Evolutionary conservation across 2,113 vertebrate genomes (phyloP), one percentile per base, ranked within the genome.

Genomic region (Diglossa brunneiventris): DNA sequence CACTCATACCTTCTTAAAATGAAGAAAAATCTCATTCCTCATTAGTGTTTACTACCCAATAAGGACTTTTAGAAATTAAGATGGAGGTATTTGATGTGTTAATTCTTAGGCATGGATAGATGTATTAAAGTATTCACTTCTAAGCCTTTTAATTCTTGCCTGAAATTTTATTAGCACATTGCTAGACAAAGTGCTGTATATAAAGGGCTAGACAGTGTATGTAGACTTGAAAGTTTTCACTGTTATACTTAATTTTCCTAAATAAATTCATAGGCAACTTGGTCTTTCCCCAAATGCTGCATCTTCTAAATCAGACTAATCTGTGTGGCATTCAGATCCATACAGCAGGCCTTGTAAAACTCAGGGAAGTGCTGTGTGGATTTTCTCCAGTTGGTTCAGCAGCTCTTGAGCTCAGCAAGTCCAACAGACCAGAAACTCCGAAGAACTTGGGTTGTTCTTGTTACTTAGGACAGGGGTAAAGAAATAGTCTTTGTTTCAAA

Each of bases 321-420:
- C 23, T 33, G 0, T 16, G 59, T 55, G 22, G 31, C n/a, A 17
- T 59, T 87, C 53, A 61, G 9, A 62, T 33, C 78, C 28, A 5
- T 46, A 3, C 28, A 39, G 9, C 24, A 49, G 64, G 41, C 30
- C 59, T 76, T n/a, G n/a, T 33, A 22, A 46, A 85, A 33, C 27
- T 16, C 53, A 4, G 6, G 27, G 10, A 18, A 81, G 53, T 0
- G 0, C 28, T 44, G 7, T 19, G 3, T 37, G 58, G 67, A n/a
- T 64, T 69, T 77, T 68, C 39, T 52, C 7, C 4, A 19, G 31
- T 26, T 79, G 56, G 4, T 68, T 63, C 12, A 27, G 31, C n/a
- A 39, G 33, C 28, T 50, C 17, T 17, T 9, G 27, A 73, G 15
- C 44, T 87, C 42, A 87, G 16, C 52, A 64, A 52, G 28, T 58